Percentiles rank a stretch among this genome's conserved stretches.
Conservation (phyloP, 2,797 vertebrate genomes). For the Pelochelys cantorii region DNA sequence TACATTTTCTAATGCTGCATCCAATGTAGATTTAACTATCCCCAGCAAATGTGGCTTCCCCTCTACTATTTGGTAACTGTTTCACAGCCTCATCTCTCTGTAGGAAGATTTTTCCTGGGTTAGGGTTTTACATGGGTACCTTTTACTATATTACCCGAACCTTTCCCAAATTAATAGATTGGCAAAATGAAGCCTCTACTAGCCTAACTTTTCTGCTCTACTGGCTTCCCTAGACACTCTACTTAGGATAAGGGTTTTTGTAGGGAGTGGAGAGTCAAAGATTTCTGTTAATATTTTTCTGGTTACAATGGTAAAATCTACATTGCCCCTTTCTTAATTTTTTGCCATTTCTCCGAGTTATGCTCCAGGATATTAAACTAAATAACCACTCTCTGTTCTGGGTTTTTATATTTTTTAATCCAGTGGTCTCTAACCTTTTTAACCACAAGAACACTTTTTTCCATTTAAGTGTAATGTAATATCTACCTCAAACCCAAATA, state of each 20-base stretch:
- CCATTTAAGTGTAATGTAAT: too few relatives aligned
- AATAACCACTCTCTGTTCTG: neutral
- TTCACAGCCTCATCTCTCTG: neutral
- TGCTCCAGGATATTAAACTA: neutral
- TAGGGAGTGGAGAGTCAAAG: neutral
- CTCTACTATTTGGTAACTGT: neutral
- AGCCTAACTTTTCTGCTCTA: neutral
- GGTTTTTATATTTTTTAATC: neutral
- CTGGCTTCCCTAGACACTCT: neutral
- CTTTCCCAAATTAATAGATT: neutral
- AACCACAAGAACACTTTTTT: too few relatives aligned
- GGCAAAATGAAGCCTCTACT: neutral
- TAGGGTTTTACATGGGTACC: neutral
- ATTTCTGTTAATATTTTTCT: neutral
- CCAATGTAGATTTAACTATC: neutral
- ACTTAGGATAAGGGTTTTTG: neutral
- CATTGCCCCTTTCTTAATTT: neutral
- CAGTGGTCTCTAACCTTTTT: too few relatives aligned
- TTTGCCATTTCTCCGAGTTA: neutral
- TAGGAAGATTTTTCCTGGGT: slow-evolving; percentile 10
- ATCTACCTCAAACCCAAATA: too few relatives aligned
- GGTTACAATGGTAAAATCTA: neutral
- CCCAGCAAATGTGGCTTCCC: neutral
- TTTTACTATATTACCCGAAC: slow-evolving; percentile 22
- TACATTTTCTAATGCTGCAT: neutral